Evolutionary conservation across 2,797 vertebrate genomes (phyloP), one percentile per base, ranked within the genome.

Genomic region (Semaprochilodus insignis): DNA sequence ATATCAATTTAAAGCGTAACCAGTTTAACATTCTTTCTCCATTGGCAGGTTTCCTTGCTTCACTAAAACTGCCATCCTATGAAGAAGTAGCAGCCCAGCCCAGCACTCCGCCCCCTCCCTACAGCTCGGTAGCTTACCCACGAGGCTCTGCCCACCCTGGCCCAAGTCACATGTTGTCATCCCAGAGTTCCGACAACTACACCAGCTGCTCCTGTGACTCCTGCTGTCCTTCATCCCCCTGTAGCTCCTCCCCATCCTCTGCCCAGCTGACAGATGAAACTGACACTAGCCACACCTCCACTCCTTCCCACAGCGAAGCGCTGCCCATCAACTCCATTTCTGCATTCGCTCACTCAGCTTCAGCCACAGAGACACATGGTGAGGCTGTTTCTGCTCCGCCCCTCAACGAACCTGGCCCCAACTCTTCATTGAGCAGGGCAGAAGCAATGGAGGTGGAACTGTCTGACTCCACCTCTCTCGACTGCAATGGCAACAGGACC

Each of bases 21-120:
- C 6, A 21, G 36, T 66, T n/a, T 67, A 21, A 27, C 11, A 0
- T 17, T 55, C n/a, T 71, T 31, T 80, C 31, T 69, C 51, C 23
- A 21, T 90, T 59, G 83, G 40, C 84, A 97, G 97, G 97, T 92
- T 95, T 97, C 86, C 89, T 99, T 90, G 96, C 96, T 6, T 95
- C 97, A 23, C 95, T 97, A 86, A 98, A 98, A 93, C 94, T 98
- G 67, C 97, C 97, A 0, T 97, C 97, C 83, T 99, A 99, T 0
- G 97, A 98, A 90, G 97, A 98, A 87, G 97, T 97, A 77, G 96
- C 96, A 0, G 96, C 95, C 48, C 95, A 94, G 54, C 97, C 97
- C 1, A 92, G 95, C 84, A 97, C 97, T 0, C 97, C 97, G 0
- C 97, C 97, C 0, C 97, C 97, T 0, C 97, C 97, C 0, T 98